Evolutionary conservation across 1,140 invertebrate genomes (phyloP).

Genomic region (Drosophila lacertosa): DNA sequence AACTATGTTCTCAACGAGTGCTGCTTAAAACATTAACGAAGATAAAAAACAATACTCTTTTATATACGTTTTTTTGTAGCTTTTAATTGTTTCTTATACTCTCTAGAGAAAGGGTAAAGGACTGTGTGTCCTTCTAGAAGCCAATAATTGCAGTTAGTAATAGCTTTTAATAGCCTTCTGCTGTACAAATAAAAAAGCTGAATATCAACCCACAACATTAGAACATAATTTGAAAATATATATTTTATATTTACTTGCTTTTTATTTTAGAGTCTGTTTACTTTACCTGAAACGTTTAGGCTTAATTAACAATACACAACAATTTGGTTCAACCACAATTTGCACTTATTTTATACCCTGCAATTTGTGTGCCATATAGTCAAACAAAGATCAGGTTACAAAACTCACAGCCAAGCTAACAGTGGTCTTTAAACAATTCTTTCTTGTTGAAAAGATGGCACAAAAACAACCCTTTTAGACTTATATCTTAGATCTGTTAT

Average conservation of each 20-base stretch:
- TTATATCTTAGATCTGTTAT: no score
- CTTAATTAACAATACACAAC: constrained; percentile 13
- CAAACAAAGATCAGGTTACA: constrained; percentile 11
- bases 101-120: no score
- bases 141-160: no score
- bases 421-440: background rate
- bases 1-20: background rate
- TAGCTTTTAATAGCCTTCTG: no score
- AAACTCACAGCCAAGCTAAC: background rate
- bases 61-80: no score
- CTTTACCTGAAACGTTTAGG: constrained; percentile 6
- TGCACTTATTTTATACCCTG: background rate
- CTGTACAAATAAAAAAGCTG: no score
- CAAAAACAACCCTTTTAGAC: no score
- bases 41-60: no score
- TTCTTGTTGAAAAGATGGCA: background rate
- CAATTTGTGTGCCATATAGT: background rate
- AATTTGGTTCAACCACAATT: background rate
- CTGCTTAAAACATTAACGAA: background rate
- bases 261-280: background rate
- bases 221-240: background rate
- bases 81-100: no score
- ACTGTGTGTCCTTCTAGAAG: no score
- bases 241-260: background rate
- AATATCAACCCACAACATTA: no score